Conservation (phyloP, 2,113 vertebrate genomes). For the Nothocercus julius region DNA sequence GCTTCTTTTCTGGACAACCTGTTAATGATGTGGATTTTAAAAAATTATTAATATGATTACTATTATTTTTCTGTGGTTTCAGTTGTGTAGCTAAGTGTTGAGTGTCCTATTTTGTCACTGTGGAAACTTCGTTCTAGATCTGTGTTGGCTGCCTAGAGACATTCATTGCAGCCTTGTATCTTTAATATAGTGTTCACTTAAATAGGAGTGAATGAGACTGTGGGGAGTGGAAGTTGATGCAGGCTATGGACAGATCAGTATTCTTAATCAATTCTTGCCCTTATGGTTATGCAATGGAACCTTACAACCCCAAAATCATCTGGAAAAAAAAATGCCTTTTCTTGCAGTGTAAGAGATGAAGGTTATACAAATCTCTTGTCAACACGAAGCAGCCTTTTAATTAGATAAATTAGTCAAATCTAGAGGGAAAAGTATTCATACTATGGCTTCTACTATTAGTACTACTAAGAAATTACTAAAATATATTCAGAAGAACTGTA, state of each 20-base stretch:
- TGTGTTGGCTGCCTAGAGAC: not conserved
- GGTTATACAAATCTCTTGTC: not conserved
- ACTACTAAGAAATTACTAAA: not conserved
- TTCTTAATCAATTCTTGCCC: not conserved
- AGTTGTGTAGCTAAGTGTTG: not conserved
- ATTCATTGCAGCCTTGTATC: not conserved
- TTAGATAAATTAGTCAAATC: not conserved
- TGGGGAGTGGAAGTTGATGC: not conserved
- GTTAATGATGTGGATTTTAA: not conserved
- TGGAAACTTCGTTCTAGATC: not conserved
- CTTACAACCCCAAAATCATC: not conserved
- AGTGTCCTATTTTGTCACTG: fast-evolving
- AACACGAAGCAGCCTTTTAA: not conserved
- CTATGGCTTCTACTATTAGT: not conserved
- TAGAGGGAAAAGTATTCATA: not conserved
- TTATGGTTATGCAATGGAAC: not conserved
- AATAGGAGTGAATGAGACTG: not conserved
- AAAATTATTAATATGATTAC: not conserved
- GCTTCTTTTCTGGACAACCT: not conserved
- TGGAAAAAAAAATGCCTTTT: not conserved
- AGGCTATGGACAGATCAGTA: not conserved
- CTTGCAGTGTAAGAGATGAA: not conserved
- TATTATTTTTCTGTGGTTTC: not conserved
- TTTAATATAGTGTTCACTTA: not conserved
- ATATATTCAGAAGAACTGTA: not conserved